phyloP scores from a whole-genome alignment of 2,113 vertebrate species.

The Boulengeromyrus knoepffleri region DNA sequence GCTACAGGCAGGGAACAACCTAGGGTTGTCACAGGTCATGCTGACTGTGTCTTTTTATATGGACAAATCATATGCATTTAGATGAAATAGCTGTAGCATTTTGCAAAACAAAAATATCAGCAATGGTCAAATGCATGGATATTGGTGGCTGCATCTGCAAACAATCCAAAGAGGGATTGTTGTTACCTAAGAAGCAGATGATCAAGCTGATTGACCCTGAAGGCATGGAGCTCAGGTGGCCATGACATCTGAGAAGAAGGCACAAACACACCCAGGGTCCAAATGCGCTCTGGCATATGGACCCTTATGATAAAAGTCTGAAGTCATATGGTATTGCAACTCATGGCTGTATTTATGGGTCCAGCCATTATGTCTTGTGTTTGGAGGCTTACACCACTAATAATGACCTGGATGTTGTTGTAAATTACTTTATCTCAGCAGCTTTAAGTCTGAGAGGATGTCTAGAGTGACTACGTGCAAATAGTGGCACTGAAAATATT shows the following conservation, averaged over 20 bases:
- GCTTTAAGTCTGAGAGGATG: background rate
- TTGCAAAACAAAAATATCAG: no score
- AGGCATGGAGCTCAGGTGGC: background rate
- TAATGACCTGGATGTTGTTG: background rate
- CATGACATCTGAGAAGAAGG: background rate
- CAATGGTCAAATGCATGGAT: no score
- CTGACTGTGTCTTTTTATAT: no score
- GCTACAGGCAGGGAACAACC: background rate
- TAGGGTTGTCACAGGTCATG: no score
- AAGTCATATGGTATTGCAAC: background rate
- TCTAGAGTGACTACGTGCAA: background rate
- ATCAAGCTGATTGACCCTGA: background rate
- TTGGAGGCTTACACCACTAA: background rate
- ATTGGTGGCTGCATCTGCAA: no score
- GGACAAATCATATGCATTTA: no score
- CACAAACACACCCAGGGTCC: background rate
- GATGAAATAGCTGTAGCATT: no score
- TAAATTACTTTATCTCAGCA: background rate
- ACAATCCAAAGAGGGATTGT: no score
- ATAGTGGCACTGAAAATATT: background rate
- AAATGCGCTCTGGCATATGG: background rate
- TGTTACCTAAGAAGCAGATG: background rate
- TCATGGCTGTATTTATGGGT: background rate
- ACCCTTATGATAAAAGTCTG: background rate
- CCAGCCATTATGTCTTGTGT: background rate